A percentile compares a stretch with the other conserved stretches of the same genome.
Conservation (phyloP, 2,888 invertebrate species). For the Anthrax anthrax region DNA sequence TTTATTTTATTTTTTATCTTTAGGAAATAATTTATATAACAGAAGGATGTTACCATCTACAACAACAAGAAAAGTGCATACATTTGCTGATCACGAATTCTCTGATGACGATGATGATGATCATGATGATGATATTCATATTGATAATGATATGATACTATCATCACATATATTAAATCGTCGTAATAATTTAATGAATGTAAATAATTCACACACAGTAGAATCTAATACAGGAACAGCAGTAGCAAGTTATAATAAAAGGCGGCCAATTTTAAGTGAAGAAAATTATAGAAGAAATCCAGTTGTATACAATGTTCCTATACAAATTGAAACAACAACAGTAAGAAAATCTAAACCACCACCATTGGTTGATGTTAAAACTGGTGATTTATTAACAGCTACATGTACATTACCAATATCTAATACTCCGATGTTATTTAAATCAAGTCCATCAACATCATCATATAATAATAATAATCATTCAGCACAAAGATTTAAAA, state of each 20-base stretch:
- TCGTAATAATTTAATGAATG: no score
- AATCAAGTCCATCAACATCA: background rate
- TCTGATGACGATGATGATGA: conserved; percentile 27
- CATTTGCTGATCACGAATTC: conserved; percentile 20
- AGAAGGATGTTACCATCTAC: background rate
- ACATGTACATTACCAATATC: conserved; percentile 9
- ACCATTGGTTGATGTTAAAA: conserved; percentile 18
- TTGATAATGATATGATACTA: no score
- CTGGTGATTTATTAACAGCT: conserved; percentile 18
- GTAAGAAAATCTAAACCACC: conserved; percentile 17
- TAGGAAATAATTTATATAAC: background rate
- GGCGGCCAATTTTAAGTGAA: background rate
- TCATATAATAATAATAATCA: background rate
- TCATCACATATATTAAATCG: no score
- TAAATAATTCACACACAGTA: background rate
- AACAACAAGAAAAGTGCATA: background rate
- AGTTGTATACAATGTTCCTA: conserved; percentile 18
- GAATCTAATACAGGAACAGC: background rate
- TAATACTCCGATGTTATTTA: background rate
- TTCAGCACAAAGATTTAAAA: no score
- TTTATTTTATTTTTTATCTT: background rate
- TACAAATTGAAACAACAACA: conserved; percentile 12
- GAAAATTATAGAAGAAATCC: background rate
- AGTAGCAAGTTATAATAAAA: background rate
- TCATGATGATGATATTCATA: background rate